Evolutionary conservation across 2,888 invertebrate genomes (phyloP), one percentile per base, ranked within the genome.

Genomic region (Caradrina kadenii): DNA sequence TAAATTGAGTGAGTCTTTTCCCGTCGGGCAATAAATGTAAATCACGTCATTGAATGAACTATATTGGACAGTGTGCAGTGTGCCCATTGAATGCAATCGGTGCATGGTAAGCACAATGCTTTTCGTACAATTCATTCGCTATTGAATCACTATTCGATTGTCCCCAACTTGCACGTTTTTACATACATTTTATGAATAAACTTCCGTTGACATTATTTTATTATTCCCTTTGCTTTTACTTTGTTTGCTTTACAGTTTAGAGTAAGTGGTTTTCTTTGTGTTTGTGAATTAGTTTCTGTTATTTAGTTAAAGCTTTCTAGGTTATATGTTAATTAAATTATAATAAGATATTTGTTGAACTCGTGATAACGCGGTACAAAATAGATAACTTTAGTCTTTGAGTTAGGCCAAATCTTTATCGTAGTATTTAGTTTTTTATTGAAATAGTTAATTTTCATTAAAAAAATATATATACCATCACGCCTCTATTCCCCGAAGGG

Each of bases 61-160:
- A 89, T 88, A 92, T 90, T 90, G 90, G 87, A 88, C 89, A 87
- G 88, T 86, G 85, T 82, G 83, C 88, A 88, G 87, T 84, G 85
- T 82, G 82, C 82, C 89, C 87, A 92, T 92, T 91, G 89, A 91
- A 87, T 88, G 89, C 91, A 91, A 88, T 91, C 81, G 91, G 91
- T 89, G 91, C 92, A 91, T 88, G 89, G 91, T 89, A 89, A 91
- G 92, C 91, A 90, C 92, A 92, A 93, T 90, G 91, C 90, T 87
- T 87, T 84, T 83, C 89, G 83, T 85, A 89, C 88, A 91, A 92
- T 92, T 90, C 90, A 89, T 88, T 89, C 86, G 82, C 90, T 87
- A 92, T 92, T 93, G 91, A 93, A 92, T 93, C 92, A 91, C 87
- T 87, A 89, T 91, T 91, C 92, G 84, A 92, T 93, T 93, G 91